Evolutionary conservation across 2,888 invertebrate species (phyloP).

Genomic region (Clistopyga incitator): DNA sequence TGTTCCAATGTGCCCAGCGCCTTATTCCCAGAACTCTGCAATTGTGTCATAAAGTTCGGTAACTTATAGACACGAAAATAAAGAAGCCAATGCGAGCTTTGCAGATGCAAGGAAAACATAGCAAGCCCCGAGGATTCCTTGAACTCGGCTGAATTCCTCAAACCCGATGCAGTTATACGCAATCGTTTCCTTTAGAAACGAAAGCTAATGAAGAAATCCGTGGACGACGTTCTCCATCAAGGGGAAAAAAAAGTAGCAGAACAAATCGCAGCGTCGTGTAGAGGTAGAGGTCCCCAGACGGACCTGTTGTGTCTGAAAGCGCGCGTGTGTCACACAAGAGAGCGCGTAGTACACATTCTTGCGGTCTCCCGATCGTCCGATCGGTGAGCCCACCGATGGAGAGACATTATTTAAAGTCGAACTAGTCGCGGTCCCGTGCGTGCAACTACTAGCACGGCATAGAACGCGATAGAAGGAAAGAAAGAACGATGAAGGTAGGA

Average conservation of each 20-base stretch:
- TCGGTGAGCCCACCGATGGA: slow-evolving; percentile 77
- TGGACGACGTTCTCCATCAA: background rate
- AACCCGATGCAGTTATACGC: background rate
- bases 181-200: background rate
- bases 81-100: slow-evolving; percentile 41
- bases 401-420: slow-evolving; percentile 79
- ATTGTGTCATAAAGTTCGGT: slow-evolving; percentile 55
- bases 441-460: slow-evolving; percentile 29
- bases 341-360: slow-evolving; percentile 66
- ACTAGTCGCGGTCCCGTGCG: slow-evolving; percentile 70
- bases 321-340: slow-evolving; percentile 51
- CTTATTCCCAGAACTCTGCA: slow-evolving; percentile 43
- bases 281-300: slow-evolving; percentile 28
- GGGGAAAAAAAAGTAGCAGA: slow-evolving; percentile 9
- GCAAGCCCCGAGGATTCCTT: slow-evolving; percentile 13
- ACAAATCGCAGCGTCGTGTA: slow-evolving; percentile 39
- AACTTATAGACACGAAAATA: slow-evolving; percentile 56
- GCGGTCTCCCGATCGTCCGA: slow-evolving; percentile 73
- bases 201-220: slow-evolving; percentile 43
- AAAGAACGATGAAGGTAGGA: slow-evolving; percentile 43
- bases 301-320: slow-evolving; percentile 59
- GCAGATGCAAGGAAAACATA: slow-evolving; percentile 26
- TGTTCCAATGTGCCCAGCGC: slow-evolving; percentile 15
- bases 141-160: slow-evolving; percentile 25
- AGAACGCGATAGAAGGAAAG: slow-evolving; percentile 17